Conservation (phyloP, 2,113 vertebrate genomes). For the Corythoichthys intestinalis region DNA sequence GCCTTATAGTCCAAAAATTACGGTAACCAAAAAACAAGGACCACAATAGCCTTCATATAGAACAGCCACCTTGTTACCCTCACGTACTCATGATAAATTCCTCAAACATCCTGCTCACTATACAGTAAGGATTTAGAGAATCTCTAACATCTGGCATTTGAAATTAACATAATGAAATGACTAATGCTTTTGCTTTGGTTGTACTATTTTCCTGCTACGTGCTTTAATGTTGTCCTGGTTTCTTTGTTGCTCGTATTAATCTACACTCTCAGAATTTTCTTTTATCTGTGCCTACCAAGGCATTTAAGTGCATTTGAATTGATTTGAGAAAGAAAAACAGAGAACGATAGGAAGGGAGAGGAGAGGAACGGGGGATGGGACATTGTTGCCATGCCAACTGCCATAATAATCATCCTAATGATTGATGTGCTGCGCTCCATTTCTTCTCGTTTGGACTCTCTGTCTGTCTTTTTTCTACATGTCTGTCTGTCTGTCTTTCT, state of each 20-base stretch:
- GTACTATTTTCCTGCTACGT: neutral
- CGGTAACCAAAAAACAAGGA: neutral
- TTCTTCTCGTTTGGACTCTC: slow-evolving; percentile 59
- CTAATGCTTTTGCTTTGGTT: neutral
- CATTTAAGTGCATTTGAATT: slow-evolving; percentile 63
- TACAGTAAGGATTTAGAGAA: neutral
- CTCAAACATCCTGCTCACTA: neutral
- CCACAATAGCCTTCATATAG: neutral
- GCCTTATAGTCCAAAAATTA: no score
- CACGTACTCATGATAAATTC: neutral
- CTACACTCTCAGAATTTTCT: slow-evolving; percentile 20
- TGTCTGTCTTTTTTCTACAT: slow-evolving; percentile 8
- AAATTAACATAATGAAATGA: neutral
- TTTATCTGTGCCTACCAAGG: slow-evolving; percentile 26
- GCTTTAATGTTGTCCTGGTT: slow-evolving; percentile 10
- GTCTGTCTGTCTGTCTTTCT: slow-evolving; percentile 24
- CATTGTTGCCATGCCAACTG: slow-evolving; percentile 67
- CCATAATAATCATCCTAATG: slow-evolving; percentile 72
- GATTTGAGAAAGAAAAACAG: slow-evolving; percentile 52
- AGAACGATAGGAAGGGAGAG: slow-evolving; percentile 19
- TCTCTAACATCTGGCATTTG: neutral
- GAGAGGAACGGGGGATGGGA: slow-evolving; percentile 46
- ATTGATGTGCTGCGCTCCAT: slow-evolving; percentile 70
- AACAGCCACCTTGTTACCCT: neutral
- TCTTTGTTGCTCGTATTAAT: slow-evolving; percentile 15